Evolutionary conservation across 2,113 vertebrate genomes (phyloP), one percentile per base, ranked within the genome.

Genomic region (Grus americana): DNA sequence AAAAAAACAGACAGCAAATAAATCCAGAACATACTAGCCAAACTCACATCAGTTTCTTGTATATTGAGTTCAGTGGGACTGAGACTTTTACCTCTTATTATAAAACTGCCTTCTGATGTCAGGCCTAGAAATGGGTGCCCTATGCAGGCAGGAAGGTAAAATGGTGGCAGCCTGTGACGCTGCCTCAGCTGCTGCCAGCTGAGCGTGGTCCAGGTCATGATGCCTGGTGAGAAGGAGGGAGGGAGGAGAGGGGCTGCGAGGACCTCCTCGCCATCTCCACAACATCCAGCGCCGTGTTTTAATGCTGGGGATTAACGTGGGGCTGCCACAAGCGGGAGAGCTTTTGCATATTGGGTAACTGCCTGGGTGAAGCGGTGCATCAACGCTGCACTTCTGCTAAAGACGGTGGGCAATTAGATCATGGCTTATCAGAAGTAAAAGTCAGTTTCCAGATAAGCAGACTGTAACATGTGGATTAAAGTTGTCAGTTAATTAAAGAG

Each of bases 401-500:
- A 94, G 58, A 65, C 0, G 1, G 38, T 57, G 38, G 47, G 59
- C 93, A 71, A 20, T 66, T 87, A 85, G 74, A 82, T 58, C 55
- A 52, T 2, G 11, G 86, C n/a, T 96, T 95, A 78, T 92, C 50
- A n/a, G 12, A 34, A 80, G 36, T 27, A 83, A 68, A 66, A 92
- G 74, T 86, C 73, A 79, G 66, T 94, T 95, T 90, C 73, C 71
- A 89, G 73, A 92, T 58, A 44, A 91, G 44, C 78, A 71, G 46
- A 30, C 58, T 57, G n/a, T 79, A 61, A 87, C 65, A 29, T 7
- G 6, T 68, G 78, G 79, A 83, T 91, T 80, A 75, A 83, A 68
- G 20, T 18, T 88, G 46, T 42, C 78, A 38, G 49, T 78, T 96
- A 85, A 93, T 93, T 78, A 95, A 92, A 91, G 71, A 90, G 52